These are phyloP conservation scores for Trematomus loennbergii DNA, from an alignment of 2,113 vertebrate genomes.

Conservation along the genomic window DNA sequence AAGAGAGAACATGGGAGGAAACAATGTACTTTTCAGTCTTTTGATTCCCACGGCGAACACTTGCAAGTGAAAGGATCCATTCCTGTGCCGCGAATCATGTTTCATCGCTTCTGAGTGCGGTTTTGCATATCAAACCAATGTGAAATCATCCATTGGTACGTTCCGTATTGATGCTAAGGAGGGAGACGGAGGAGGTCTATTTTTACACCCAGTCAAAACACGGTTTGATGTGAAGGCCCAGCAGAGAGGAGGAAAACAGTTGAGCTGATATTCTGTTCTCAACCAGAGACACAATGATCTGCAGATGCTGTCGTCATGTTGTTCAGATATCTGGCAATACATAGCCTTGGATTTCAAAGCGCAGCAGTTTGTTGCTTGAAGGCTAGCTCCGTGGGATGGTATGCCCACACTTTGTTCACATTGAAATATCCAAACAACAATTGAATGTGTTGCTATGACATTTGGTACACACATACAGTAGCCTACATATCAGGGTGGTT, in stretches of 20 bases:
- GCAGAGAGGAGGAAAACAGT: conserved; percentile 25
- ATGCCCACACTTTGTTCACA: neutral
- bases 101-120: conserved; percentile 26
- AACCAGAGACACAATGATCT: conserved; percentile 14
- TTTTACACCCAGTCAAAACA: conserved; percentile 66
- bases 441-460: neutral
- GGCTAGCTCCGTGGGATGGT: neutral
- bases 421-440: neutral
- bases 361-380: neutral
- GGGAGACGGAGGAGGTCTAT: conserved; percentile 55
- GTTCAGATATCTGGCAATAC: neutral
- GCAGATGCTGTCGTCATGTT: neutral
- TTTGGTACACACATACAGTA: neutral
- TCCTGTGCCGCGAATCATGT: conserved; percentile 32
- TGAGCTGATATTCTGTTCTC: conserved; percentile 25
- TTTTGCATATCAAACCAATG: conserved; percentile 64
- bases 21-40: conserved; percentile 22
- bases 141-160: conserved; percentile 26
- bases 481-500: neutral
- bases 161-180: conserved; percentile 35
- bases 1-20: conserved; percentile 13
- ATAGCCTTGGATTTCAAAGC: neutral
- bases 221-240: conserved; percentile 55
- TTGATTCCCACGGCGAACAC: conserved; percentile 53
- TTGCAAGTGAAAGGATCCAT: conserved; percentile 50